These are phyloP conservation scores for Cecropterus lyciades DNA, from an alignment of 1,140 invertebrate genomes.

Conservation along the genomic window DNA sequence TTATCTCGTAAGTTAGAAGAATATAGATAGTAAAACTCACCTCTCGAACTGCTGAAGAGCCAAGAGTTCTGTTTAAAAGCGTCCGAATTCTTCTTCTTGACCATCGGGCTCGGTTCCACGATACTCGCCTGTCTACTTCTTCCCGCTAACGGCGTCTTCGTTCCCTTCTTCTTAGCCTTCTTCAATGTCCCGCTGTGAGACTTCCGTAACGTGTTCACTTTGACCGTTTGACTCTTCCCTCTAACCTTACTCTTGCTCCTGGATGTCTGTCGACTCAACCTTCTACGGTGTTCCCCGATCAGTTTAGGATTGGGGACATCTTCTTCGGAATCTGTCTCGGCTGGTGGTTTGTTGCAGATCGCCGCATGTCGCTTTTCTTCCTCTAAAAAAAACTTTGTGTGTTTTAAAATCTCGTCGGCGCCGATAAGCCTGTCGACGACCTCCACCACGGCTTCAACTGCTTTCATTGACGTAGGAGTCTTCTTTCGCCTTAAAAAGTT, in stretches of 20 bases:
- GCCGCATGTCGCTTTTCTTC: conserved; percentile 68
- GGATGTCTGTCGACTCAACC: conserved; percentile 74
- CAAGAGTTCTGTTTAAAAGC: conserved; percentile 72
- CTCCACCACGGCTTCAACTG: conserved; percentile 71
- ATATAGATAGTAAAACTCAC: conserved; percentile 35
- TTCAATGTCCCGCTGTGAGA: conserved; percentile 76
- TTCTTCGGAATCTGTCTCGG: conserved; percentile 76
- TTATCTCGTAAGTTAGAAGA: too few species aligned
- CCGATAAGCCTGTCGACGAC: conserved; percentile 58
- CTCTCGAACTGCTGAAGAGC: conserved; percentile 73
- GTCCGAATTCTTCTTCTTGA: conserved; percentile 67
- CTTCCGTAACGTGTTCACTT: conserved; percentile 74
- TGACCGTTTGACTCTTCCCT: conserved; percentile 73
- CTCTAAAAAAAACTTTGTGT: conserved; percentile 74
- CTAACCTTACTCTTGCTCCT: conserved; percentile 78
- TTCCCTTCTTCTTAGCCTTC: conserved; percentile 72
- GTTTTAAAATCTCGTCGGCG: conserved; percentile 66
- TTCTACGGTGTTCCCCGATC: conserved; percentile 70
- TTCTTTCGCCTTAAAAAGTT: conserved; percentile 79
- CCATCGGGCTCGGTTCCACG: conserved; percentile 64
- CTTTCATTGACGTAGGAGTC: conserved; percentile 66
- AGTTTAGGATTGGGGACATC: conserved; percentile 65
- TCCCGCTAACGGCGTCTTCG: conserved; percentile 54
- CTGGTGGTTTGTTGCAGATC: conserved; percentile 50
- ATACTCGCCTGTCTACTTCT: conserved; percentile 73